Base-by-base conservation (phyloP, 1,140 invertebrate species). In the Zeugodacus cucurbitae region DNA sequence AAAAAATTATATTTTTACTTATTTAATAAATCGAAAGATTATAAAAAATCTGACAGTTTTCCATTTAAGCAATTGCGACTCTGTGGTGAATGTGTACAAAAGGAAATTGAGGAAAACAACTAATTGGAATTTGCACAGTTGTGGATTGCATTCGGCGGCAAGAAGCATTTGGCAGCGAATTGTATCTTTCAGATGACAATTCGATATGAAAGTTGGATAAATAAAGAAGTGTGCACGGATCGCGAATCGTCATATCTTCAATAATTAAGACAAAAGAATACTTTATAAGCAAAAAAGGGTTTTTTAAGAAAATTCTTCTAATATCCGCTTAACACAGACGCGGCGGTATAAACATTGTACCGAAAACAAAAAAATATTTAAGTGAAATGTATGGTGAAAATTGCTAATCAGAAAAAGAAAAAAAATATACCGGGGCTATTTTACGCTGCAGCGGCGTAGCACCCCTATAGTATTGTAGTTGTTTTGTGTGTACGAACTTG, bases 181-280 rank as follows among this genome's bases (percentile, higher is more conserved):
- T 14, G 41, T 48, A 82, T 48, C 20, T 48, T 82, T 82, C 26
- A 48, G n/a, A 44, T 82, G 74, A 82, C 74, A 82, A 82, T 82
- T 82, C 74, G 74, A 82, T 82, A 82, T 44, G 74, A 82, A 82
- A 54, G 22, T 82, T 82, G 74, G 41, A 48, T 82, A 82, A 82
- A 82, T 82, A 26, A 41, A 41, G 37, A 22, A 4, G 41, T 82
- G 74, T 82, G 22, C 41, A 54, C 74, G 74, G 74, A 82, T 17
- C 26, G 41, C 44, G 41, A n/a, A 41, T 82, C 41, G 22, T 2
- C 48, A 29, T 54, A 14, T 26, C 22, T 82, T 26, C 41, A 74
- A 14, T 26, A 44, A 82, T 82, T 48, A 48, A 82, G 11, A 48
- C n/a, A 82, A 82, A 48, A 82, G 6, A 41, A 41, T 22, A 37